Evolutionary conservation across 1,140 invertebrate genomes (phyloP).

Genomic region (Drosophila leontia): DNA sequence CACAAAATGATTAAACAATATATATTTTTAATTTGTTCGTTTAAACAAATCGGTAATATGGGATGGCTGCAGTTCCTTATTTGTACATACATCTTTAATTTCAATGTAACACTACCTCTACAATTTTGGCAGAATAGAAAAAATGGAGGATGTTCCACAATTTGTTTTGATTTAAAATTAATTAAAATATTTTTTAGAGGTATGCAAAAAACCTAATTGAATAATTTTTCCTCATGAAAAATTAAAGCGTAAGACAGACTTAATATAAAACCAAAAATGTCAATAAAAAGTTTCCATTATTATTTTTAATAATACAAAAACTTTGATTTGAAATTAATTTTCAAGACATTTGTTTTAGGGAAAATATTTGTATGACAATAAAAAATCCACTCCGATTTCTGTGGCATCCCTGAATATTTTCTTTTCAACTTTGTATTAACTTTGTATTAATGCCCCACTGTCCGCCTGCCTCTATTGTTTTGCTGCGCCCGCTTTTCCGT

Average conservation of each 20-base stretch:
- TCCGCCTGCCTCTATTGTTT: slow-evolving; percentile 23
- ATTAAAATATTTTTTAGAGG: background rate
- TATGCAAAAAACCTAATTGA: background rate
- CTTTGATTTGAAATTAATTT: background rate
- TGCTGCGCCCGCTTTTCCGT: slow-evolving; percentile 29
- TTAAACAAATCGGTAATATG: background rate
- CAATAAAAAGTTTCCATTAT: too few species aligned
- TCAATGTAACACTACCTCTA: too few species aligned
- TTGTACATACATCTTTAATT: background rate
- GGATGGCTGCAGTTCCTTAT: background rate
- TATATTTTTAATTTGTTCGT: too few species aligned
- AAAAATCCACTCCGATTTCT: background rate
- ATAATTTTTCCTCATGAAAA: too few species aligned
- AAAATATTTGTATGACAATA: background rate
- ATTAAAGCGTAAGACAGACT: too few species aligned
- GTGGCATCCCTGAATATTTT: background rate
- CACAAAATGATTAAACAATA: too few species aligned
- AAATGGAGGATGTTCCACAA: background rate
- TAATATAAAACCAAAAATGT: too few species aligned
- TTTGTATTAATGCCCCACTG: slow-evolving; percentile 8
- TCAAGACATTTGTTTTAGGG: background rate
- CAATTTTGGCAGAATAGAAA: too few species aligned
- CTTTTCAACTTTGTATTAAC: background rate
- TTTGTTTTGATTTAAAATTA: background rate
- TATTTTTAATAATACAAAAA: background rate